Evolutionary conservation across 1,140 invertebrate genomes (phyloP).

Genomic region (Drosophila lowei): DNA sequence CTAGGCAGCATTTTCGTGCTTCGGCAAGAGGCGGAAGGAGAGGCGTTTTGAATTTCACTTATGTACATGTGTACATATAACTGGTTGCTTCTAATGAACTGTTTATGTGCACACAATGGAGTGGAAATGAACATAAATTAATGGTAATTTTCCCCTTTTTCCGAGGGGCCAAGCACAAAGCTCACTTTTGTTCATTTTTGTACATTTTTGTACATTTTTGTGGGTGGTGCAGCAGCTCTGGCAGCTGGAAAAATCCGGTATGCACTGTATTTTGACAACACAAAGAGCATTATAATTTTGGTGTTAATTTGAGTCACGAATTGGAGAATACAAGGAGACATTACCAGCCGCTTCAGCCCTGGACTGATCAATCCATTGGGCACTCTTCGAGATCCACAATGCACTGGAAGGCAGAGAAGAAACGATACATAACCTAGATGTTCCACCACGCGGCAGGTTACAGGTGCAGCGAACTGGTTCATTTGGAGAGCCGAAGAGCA

Average conservation of each 20-base stretch:
- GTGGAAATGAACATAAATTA: slow-evolving; percentile 34
- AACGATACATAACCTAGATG: no score
- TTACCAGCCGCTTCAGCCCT: no score
- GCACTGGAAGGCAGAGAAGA: no score
- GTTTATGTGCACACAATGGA: slow-evolving; percentile 33
- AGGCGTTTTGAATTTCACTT: slow-evolving; percentile 23
- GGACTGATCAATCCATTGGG: no score
- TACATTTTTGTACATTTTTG: neutral
- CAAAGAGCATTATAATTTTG: slow-evolving; percentile 59
- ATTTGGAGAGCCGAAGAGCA: no score
- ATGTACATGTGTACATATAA: neutral
- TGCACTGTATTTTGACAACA: slow-evolving; percentile 6
- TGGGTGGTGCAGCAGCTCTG: slow-evolving; percentile 9
- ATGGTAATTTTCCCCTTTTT: slow-evolving; percentile 12
- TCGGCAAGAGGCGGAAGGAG: neutral
- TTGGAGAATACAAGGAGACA: no score
- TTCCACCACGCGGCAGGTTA: no score
- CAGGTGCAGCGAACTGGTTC: no score
- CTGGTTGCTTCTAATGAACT: slow-evolving; percentile 42
- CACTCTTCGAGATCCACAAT: no score
- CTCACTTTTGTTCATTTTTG: neutral
- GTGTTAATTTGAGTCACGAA: no score
- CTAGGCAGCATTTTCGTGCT: slow-evolving; percentile 7
- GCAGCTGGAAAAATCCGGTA: slow-evolving; percentile 3
- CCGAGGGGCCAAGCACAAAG: neutral